Evolutionary conservation across 2,113 vertebrate genomes (phyloP), one percentile per base, ranked within the genome.

Genomic region (Anguilla japonica): DNA sequence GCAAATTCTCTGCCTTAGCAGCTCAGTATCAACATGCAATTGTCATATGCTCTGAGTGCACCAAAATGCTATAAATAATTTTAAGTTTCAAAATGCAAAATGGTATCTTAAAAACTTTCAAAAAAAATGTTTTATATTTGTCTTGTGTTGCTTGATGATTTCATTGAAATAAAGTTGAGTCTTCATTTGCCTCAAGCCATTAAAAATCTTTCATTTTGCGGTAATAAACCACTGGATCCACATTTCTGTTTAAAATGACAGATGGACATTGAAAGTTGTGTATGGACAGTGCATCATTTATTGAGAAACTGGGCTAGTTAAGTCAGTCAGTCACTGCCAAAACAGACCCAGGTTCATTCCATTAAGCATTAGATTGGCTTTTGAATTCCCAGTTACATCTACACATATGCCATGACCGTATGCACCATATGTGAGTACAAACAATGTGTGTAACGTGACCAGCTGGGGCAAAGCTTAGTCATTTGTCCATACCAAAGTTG

Each of bases 1-100:
- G 81, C 81, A 82, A n/a, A 13, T 46, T 82, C 34, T 53, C 41
- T 82, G 81, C 43, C n/a, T 82, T 53, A 50, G 46, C 46, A 53
- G 22, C 43, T 56, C 46, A 81, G 20, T 81, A 46, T 11, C 18
- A 81, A 40, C 22, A 81, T 82, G 43, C 81, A 82, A 29, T 26
- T 56, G 41, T 46, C 16, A 29, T 20, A 18, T 80, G 41, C 39
- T 80, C 40, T 41, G 41, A 80, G 79, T 41, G 41, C 34, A 80
- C 22, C 79, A 80, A 75, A 75, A 80, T 41, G n/a, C 50, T 29
- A 56, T 56, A 46, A 43, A 9, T 53, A 50, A n/a, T n/a, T 82
- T 82, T 11, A 22, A 53, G n/a, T 50, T 14, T 22, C 41, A 29
- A 16, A 82, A 53, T 2, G 3, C 22, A 4, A 56, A 34, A 53